These are phyloP conservation scores for Furnarius figulus DNA, from an alignment of 2,113 vertebrate genomes.

Conservation along the genomic window DNA sequence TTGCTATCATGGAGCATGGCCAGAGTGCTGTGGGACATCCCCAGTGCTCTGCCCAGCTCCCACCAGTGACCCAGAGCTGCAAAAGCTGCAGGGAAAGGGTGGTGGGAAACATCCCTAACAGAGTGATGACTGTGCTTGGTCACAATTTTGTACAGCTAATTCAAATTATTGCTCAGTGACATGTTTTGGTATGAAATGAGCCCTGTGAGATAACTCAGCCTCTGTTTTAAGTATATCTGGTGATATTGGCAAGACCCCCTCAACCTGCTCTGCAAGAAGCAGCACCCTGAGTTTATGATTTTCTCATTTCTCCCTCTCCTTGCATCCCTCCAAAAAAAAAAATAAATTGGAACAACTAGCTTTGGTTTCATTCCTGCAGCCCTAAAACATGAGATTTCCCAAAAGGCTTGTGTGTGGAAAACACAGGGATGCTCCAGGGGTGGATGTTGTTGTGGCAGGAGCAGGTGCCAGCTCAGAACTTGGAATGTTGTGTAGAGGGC, in stretches of 20 bases:
- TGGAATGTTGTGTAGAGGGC: background rate
- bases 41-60: background rate
- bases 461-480: background rate
- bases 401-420: background rate
- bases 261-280: background rate
- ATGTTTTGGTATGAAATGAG: background rate
- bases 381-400: background rate
- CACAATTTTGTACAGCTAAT: background rate
- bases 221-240: background rate
- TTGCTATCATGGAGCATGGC: fast-evolving
- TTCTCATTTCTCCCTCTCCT: background rate
- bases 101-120: background rate
- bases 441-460: background rate
- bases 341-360: background rate
- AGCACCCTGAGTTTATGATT: background rate
- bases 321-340: background rate
- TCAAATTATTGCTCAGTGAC: background rate
- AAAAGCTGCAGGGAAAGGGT: background rate
- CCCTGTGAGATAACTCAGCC: background rate
- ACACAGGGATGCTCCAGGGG: background rate
- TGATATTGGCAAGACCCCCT: background rate
- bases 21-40: fast-evolving
- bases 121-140: fast-evolving
- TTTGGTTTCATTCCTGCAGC: background rate
- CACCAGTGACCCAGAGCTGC: fast-evolving